Evolutionary conservation across 2,113 vertebrate genomes (phyloP), one percentile per base, ranked within the genome.

Genomic region (Gopherus flavomarginatus): DNA sequence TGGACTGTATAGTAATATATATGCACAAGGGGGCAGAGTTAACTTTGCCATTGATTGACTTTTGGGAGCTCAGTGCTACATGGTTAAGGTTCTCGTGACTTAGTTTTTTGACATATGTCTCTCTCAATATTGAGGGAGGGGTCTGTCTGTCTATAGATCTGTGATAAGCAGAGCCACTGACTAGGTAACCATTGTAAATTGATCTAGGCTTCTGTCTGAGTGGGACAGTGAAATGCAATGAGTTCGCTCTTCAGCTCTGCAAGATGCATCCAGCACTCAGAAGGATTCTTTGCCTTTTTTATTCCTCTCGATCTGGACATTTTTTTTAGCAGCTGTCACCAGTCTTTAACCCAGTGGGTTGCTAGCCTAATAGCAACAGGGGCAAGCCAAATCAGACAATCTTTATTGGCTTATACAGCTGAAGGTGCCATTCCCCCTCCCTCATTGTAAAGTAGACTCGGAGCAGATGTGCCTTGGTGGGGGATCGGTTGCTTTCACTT

Each of bases 401-500:
- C 97, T 98, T 98, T 97, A 98, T 98, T 98, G 97, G 98, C 98
- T 98, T 98, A 96, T 93, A 89, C 81, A 85, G 88, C 88, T 94
- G 96, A 97, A 96, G 96, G 95, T 97, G 93, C 97, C 94, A 98
- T 98, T 97, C 96, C 96, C 87, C 93, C 94, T 95, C 75, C 97
- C 95, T 95, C 96, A 47, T 85, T 97, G 98, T 98, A 98, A 98
- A 87, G 98, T 35, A 97, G 98, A 97, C 98, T 98, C 53, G 49
- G 92, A 98, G 98, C 99, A 99, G 98, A 99, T 99, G 97, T 96
- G 94, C 80, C 98, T 96, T 97, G 27, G 72, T 94, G 92, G 97
- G 97, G 91, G 94, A 95, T 82, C 57, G 1, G 92, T 88, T 96
- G 80, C 94, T 95, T 97, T 96, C 90, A 89, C 52, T 97, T 84